A percentile compares a stretch with the other conserved stretches of the same genome.
Conservation (phyloP, 2,113 vertebrate species). For the Zosterops pallidus region DNA sequence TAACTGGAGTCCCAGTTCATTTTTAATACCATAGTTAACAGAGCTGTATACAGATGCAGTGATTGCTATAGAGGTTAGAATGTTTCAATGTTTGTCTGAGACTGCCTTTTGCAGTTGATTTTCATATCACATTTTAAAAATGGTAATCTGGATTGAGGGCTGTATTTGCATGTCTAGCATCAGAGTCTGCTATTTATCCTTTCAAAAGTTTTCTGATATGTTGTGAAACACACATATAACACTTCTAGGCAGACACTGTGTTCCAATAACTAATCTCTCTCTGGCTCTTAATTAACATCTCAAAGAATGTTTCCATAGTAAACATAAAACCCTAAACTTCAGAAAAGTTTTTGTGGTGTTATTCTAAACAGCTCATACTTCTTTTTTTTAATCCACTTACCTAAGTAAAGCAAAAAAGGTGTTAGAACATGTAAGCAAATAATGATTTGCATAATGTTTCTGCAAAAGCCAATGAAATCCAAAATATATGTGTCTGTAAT, state of each 20-base stretch:
- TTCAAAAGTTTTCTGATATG: not conserved
- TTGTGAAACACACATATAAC: not conserved
- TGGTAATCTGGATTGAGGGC: not conserved
- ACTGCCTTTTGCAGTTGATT: not conserved
- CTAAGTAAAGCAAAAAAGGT: not conserved
- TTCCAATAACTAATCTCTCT: not conserved
- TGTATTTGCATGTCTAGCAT: not conserved
- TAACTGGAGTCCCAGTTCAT: not conserved
- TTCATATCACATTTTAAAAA: not conserved
- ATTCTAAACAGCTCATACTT: not conserved
- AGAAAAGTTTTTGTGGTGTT: not conserved
- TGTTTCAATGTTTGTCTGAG: not conserved
- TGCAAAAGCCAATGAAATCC: not conserved
- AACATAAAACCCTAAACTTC: not conserved
- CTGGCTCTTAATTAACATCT: not conserved
- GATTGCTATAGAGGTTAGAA: not conserved
- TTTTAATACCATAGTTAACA: not conserved
- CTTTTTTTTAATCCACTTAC: not conserved
- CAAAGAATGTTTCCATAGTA: not conserved
- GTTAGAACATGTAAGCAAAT: not conserved
- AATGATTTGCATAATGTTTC: not conserved
- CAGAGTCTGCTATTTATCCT: not conserved
- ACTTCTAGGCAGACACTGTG: not conserved
- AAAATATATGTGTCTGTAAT: not conserved
- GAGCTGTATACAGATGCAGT: not conserved